Percentiles rank a stretch among this genome's conserved stretches.
phyloP scores from a whole-genome alignment of 1,140 invertebrate species.

The Pentalonia nigronervosa region DNA sequence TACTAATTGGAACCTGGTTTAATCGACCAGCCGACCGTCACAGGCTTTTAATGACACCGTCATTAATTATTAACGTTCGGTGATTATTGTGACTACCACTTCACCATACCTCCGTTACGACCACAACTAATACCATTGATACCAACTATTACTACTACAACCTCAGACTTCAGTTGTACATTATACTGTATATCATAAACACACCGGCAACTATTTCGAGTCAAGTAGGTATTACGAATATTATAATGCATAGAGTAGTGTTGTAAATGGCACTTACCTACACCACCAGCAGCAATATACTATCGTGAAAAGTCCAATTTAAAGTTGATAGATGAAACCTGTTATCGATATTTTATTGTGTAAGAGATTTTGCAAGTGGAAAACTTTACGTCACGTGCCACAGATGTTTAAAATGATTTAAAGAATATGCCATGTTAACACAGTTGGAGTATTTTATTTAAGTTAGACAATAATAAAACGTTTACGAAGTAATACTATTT shows the following conservation, averaged over 20 bases:
- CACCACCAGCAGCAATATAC: neutral
- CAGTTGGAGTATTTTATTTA: neutral
- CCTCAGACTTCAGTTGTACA: neutral
- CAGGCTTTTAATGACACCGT: neutral
- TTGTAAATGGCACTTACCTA: neutral
- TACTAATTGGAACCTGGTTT: conserved; percentile 17
- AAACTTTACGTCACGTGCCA: neutral
- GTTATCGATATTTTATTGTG: neutral
- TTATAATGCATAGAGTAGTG: neutral
- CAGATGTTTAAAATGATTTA: neutral
- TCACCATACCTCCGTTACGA: neutral
- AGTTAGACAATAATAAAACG: conserved; percentile 2
- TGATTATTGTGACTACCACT: neutral
- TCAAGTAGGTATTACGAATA: neutral
- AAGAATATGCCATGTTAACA: neutral
- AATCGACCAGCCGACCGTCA: neutral
- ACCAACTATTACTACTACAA: neutral
- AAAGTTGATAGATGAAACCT: neutral
- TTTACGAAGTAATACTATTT: neutral
- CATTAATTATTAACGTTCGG: neutral
- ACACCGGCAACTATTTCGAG: neutral
- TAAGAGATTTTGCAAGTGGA: neutral
- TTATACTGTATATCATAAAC: neutral
- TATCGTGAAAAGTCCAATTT: neutral
- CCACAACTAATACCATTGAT: neutral